phyloP scores from a whole-genome alignment of 2,113 vertebrate genomes.

The Pelecanoides urinatrix region DNA sequence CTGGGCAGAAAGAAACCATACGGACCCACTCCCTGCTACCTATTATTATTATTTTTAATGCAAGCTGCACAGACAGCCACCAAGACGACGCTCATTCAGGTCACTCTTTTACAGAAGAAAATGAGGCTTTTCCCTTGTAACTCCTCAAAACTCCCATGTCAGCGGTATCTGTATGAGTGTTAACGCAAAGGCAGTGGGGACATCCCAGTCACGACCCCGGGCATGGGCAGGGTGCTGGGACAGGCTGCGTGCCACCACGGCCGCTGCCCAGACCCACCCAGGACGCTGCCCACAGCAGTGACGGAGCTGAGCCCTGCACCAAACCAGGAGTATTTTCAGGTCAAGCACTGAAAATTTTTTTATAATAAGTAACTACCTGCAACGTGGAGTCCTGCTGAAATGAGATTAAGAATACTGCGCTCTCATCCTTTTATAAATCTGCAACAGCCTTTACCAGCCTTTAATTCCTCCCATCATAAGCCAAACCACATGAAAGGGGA shows the following conservation, averaged over 20 bases:
- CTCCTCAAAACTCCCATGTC: not conserved
- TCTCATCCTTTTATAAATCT: not conserved
- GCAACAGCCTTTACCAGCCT: not conserved
- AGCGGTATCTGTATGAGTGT: not conserved
- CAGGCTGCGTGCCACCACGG: rapidly evolving
- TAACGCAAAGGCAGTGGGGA: not conserved
- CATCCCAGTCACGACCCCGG: rapidly evolving
- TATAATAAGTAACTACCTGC: not conserved
- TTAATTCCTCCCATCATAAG: not conserved
- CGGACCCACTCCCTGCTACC: not conserved
- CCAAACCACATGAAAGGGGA: not conserved
- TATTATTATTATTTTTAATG: not conserved
- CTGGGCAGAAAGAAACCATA: not conserved
- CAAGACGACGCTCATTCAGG: rapidly evolving
- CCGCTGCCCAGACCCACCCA: not conserved
- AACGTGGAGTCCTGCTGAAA: not conserved
- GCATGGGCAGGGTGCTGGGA: not conserved
- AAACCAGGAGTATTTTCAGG: not conserved
- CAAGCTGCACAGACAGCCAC: not conserved
- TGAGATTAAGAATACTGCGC: rapidly evolving
- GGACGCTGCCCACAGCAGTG: rapidly evolving
- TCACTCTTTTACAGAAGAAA: not conserved
- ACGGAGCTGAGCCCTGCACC: not conserved
- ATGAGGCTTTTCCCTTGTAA: not conserved
- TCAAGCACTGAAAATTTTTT: not conserved